Base-by-base conservation (phyloP, 2,113 vertebrate species). In the Atractosteus spatula region DNA sequence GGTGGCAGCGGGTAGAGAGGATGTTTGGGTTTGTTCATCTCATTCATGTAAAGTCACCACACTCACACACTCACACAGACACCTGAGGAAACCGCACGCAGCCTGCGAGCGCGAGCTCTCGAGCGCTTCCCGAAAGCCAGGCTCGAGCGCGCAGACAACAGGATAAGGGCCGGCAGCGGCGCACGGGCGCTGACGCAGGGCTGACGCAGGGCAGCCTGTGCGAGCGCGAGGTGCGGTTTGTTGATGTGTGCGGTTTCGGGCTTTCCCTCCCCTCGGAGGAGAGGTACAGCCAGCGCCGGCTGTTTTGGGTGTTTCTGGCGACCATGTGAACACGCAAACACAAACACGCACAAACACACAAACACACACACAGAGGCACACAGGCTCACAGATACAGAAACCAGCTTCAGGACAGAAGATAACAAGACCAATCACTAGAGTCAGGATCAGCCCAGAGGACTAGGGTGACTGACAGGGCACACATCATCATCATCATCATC, bases 11-110 rank as follows among this genome's bases (percentile, higher is more conserved):
- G 74, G 69, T 78, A 1, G 17, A 90, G 79, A 83, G 91, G 90
- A 91, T 91, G 90, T 91, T 92, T 91, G 90, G 89, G 85, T 89
- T 92, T 89, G 17, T 90, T 84, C 78, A 84, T 75, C 83, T 78
- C 85, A 91, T 92, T 92, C 89, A 91, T 90, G 89, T 88, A 89
- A 89, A 89, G 87, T 87, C 79, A 84, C 76, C 71, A 66, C 78
- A 89, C 89, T 89, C 86, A 88, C 78, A 84, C 77, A 83, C 72
- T 84, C 64, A 85, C 56, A 85, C 57, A 89, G 79, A 89, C 86
- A 91, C 90, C 89, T 91, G 90, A 91, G 83, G 83, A 88, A 91
- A 90, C 90, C 90, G 42, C 89, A 90, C 73, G 68, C 77, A 57
- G 79, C 68, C 71, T 85, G 78, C 78, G 76, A 80, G 78, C 82